Conservation (phyloP, 2,113 vertebrate species). For the Sarotherodon lohbergeri region DNA sequence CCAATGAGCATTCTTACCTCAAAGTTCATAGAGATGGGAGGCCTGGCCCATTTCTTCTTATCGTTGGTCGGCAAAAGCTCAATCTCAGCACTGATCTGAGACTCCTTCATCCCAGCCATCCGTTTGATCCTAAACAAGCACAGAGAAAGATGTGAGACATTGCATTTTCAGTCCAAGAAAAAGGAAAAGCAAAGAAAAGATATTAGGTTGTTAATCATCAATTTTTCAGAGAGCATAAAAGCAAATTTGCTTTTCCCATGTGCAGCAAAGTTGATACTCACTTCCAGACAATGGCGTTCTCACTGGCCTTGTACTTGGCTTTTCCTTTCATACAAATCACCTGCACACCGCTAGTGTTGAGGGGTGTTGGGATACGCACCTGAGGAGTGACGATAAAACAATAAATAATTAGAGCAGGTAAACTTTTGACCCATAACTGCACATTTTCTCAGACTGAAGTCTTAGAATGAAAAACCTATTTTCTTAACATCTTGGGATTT, state of each 20-base stretch:
- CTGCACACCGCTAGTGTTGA: slow-evolving; percentile 98
- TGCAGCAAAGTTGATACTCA: slow-evolving; percentile 66
- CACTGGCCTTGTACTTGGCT: slow-evolving; percentile 99
- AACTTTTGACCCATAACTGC: neutral
- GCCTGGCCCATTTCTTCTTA: slow-evolving; percentile 99
- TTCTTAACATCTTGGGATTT: neutral
- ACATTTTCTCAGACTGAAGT: neutral
- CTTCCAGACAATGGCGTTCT: slow-evolving; percentile 99
- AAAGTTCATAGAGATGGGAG: slow-evolving; percentile 99
- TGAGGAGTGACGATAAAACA: slow-evolving; percentile 25
- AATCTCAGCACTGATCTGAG: slow-evolving; percentile 98
- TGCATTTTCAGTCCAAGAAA: neutral
- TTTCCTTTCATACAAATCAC: slow-evolving; percentile 99
- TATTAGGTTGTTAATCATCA: neutral
- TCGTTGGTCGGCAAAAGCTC: slow-evolving; percentile 98
- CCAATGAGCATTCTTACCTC: slow-evolving; percentile 75
- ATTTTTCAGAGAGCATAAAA: neutral
- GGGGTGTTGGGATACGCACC: slow-evolving; percentile 96
- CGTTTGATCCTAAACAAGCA: slow-evolving; percentile 86
- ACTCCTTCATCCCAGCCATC: slow-evolving; percentile 99
- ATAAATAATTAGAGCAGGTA: neutral
- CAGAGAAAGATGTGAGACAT: neutral
- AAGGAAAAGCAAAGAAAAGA: neutral
- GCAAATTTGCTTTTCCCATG: neutral
- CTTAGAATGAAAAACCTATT: neutral